Conservation (phyloP, 2,888 invertebrate genomes). For the Leucozona laternaria region DNA sequence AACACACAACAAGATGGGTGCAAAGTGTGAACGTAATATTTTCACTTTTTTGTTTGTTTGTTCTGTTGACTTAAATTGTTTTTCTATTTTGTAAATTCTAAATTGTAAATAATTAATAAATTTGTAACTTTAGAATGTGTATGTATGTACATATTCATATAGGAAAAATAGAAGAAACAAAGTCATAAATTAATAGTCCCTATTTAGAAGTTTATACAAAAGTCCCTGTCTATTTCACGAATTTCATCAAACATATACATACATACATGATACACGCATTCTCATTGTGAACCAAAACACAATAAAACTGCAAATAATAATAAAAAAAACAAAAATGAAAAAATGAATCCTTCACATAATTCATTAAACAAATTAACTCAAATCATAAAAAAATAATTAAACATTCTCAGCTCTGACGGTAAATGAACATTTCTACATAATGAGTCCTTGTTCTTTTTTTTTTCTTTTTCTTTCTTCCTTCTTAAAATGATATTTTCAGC, state of each 20-base stretch:
- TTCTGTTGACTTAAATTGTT: constrained; percentile 3
- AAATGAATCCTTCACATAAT: constrained; percentile 26
- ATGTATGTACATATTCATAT: constrained; percentile 14
- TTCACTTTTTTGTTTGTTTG: constrained; percentile 3
- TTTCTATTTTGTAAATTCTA: constrained; percentile 15
- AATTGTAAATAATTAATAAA: constrained; percentile 34
- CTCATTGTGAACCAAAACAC: constrained; percentile 36
- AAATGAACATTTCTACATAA: constrained; percentile 76
- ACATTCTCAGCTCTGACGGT: constrained; percentile 42
- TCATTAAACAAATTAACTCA: constrained; percentile 49
- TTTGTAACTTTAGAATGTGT: background rate
- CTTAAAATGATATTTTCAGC: constrained; percentile 83
- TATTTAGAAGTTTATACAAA: constrained; percentile 14
- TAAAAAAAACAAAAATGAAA: too few species aligned
- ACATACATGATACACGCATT: background rate
- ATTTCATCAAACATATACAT: background rate
- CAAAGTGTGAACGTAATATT: background rate
- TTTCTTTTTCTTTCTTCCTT: constrained; percentile 71
- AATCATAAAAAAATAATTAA: constrained; percentile 38
- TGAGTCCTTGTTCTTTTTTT: constrained; percentile 75
- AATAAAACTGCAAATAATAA: constrained; percentile 5
- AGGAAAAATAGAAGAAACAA: background rate
- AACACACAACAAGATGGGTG: too few species aligned
- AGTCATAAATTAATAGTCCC: constrained; percentile 9
- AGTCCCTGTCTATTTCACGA: constrained; percentile 30